Percentiles rank a stretch among this genome's conserved stretches.
Conservation (phyloP, 1,140 invertebrate genomes). For the Oreohelix idahoensis region DNA sequence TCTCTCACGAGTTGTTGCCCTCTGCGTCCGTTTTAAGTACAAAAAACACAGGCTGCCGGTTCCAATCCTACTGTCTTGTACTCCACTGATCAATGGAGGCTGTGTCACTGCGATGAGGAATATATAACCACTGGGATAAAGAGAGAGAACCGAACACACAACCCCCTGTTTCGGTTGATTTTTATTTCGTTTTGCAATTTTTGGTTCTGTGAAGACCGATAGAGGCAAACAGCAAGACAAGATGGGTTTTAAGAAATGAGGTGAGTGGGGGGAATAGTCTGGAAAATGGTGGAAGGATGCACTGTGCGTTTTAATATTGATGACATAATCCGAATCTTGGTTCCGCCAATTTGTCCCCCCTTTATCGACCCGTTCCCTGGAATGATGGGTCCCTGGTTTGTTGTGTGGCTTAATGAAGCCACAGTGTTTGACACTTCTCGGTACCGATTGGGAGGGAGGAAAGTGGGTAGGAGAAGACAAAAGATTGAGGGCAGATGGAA, state of each 20-base stretch:
- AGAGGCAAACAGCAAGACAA: too few relatives aligned
- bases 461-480: background rate
- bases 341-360: background rate
- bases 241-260: too few relatives aligned
- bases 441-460: background rate
- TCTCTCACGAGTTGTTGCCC: background rate
- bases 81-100: background rate
- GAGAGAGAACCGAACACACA: too few relatives aligned
- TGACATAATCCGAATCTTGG: conserved; percentile 13
- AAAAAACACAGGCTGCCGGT: background rate
- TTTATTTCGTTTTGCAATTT: too few relatives aligned
- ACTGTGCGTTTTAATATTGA: background rate
- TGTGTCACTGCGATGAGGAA: too few relatives aligned
- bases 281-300: too few relatives aligned
- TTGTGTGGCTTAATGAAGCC: conserved; percentile 17
- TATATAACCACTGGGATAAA: too few relatives aligned
- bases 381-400: background rate
- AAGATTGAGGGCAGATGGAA: background rate
- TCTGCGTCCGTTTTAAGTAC: background rate
- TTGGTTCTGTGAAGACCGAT: too few relatives aligned
- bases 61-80: background rate
- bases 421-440: background rate
- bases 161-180: too few relatives aligned
- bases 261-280: too few relatives aligned
- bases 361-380: background rate